Percentiles rank a stretch among this genome's conserved stretches.
Evolutionary conservation across 1,140 invertebrate species (phyloP).

Genomic region (Protaetia brevitarsis): DNA sequence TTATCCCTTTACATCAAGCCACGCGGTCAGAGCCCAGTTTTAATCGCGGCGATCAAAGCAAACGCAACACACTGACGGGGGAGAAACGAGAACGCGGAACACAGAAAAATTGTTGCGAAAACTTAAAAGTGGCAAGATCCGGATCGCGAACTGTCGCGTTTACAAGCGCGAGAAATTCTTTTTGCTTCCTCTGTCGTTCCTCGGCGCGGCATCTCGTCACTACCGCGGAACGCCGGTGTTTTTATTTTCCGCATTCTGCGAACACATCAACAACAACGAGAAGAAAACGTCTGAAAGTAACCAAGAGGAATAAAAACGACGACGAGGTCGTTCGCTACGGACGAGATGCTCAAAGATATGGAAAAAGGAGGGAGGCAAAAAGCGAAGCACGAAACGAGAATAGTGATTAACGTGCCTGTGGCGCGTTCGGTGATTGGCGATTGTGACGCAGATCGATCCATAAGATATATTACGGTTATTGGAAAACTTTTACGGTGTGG

Average conservation of each 20-base stretch:
- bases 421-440: too few relatives aligned
- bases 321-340: neutral
- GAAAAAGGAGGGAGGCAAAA: neutral
- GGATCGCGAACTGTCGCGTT: neutral
- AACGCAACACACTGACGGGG: neutral
- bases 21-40: neutral
- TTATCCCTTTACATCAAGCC: neutral
- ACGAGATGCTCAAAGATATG: neutral
- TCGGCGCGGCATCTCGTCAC: neutral
- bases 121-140: neutral
- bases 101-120: slow-evolving; percentile 5
- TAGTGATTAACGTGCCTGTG: neutral
- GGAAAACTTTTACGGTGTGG: too few relatives aligned
- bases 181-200: neutral
- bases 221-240: neutral
- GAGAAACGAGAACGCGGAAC: neutral
- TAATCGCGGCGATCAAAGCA: slow-evolving; percentile 11
- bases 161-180: neutral
- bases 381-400: neutral
- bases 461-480: too few relatives aligned
- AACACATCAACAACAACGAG: neutral
- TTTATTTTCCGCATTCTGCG: slow-evolving; percentile 12
- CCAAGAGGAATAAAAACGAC: neutral
- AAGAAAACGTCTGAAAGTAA: neutral
- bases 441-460: too few relatives aligned